phyloP scores from a whole-genome alignment of 2,888 invertebrate genomes.

The Tachina lurida region DNA sequence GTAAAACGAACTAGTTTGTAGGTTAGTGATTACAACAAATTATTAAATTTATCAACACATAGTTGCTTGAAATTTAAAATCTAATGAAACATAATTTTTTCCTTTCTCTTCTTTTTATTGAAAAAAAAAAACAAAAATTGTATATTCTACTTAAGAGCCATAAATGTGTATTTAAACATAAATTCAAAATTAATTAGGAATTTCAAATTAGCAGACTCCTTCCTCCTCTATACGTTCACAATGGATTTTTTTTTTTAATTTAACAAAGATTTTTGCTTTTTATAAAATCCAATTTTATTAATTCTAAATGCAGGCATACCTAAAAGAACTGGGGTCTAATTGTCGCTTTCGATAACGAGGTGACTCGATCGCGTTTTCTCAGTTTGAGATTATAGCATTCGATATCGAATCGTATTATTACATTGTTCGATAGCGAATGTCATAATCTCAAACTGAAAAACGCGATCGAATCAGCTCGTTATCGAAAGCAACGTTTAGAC shows the following conservation, averaged over 20 bases:
- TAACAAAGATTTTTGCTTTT: too few relatives aligned
- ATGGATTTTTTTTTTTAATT: too few relatives aligned
- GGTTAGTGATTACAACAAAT: constrained; percentile 68
- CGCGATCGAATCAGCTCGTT: too few relatives aligned
- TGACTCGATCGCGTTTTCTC: too few relatives aligned
- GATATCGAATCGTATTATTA: too few relatives aligned
- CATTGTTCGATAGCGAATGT: too few relatives aligned
- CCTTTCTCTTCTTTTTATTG: neutral
- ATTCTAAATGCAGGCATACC: too few relatives aligned
- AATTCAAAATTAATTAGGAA: constrained; percentile 1
- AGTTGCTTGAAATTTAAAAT: neutral
- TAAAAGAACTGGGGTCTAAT: too few relatives aligned
- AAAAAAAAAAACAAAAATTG: neutral
- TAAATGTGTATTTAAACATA: neutral
- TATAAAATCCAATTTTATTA: neutral
- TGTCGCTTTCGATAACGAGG: too few relatives aligned
- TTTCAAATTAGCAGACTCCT: neutral
- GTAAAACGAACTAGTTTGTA: constrained; percentile 71
- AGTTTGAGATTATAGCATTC: too few relatives aligned
- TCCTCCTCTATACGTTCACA: neutral
- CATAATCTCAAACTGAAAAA: too few relatives aligned
- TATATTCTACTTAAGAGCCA: constrained; percentile 12
- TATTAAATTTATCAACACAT: constrained; percentile 37
- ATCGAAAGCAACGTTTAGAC: too few relatives aligned
- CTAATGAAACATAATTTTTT: neutral